Base-by-base conservation (phyloP, 2,797 vertebrate species). In the Pelobates cultripes region DNA sequence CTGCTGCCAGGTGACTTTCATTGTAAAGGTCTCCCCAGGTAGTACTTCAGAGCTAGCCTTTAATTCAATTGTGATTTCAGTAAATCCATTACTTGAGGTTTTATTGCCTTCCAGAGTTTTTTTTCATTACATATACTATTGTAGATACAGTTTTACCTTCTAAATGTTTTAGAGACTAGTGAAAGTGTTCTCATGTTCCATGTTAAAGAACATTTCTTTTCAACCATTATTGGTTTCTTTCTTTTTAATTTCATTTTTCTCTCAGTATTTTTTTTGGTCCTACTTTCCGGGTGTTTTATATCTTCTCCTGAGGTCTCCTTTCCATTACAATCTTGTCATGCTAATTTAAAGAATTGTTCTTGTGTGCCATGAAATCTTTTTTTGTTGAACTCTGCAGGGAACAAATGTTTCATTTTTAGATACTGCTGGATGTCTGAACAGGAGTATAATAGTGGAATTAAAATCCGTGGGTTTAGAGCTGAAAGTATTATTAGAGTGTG, bases 151-250 rank as follows among this genome's bases (percentile, higher is more conserved):
- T 75, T 68, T 44, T 80, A 55, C 43, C 28, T 41, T 75, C 13
- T 81, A 71, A 76, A 42, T 78, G 51, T 60, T 78, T 78, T 74
- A 74, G 28, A 70, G 81, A 63, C 64, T 69, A 73, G 28, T 73
- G 60, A 73, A 75, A 61, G 41, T 76, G n/a, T 75, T 77, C 60
- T 63, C 43, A 41, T 66, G 47, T 73, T 78, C n/a, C 5, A 4
- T 73, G 14, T 9, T 66, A 28, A 43, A 67, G 57, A 43, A 66
- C 44, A 73, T 77, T 72, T 77, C 60, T 57, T 73, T 77, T 47
- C 64, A 72, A 17, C 41, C 43, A 17, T 43, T 13, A 68, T 60
- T 77, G 17, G 72, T 68, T 71, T 17, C 60, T 41, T 45, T 73
- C 3, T 73, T 73, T 72, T 75, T 45, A 2, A 41, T 73, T 55